These are phyloP conservation scores for Cremastobaeus sp. DNA, from an alignment of 2,888 invertebrate genomes.

Conservation along the genomic window DNA sequence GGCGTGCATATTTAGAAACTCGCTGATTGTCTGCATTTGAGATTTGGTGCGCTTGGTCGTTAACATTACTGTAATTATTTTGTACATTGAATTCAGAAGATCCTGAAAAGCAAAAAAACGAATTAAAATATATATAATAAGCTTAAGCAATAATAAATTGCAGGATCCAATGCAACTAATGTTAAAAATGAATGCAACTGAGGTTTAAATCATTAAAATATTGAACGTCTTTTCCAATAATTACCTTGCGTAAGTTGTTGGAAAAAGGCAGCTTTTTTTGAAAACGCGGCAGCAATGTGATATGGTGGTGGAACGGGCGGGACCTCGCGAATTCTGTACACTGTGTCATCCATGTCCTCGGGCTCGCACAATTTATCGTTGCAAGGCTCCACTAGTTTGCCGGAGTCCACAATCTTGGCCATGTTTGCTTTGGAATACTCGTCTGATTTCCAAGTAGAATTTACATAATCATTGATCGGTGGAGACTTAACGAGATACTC, in stretches of 20 bases:
- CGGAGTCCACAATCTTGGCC: slow-evolving; percentile 74
- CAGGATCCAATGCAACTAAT: too few species aligned
- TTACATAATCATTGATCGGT: slow-evolving; percentile 74
- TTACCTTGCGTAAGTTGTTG: slow-evolving; percentile 71
- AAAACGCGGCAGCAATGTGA: slow-evolving; percentile 90
- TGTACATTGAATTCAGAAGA: slow-evolving; percentile 47
- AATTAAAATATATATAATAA: too few species aligned
- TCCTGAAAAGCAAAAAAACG: too few species aligned
- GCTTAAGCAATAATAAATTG: too few species aligned
- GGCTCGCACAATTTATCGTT: slow-evolving; percentile 58
- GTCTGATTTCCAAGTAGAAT: slow-evolving; percentile 75
- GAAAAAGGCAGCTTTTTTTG: slow-evolving; percentile 83
- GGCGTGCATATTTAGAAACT: slow-evolving; percentile 26
- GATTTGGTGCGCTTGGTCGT: slow-evolving; percentile 49
- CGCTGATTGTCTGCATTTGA: slow-evolving; percentile 43
- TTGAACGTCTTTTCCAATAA: too few species aligned
- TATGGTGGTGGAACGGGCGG: slow-evolving; percentile 85
- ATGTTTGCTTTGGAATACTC: slow-evolving; percentile 75
- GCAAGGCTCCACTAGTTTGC: slow-evolving; percentile 72
- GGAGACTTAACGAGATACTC: slow-evolving; percentile 72
- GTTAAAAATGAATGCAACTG: too few species aligned
- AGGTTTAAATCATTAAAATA: too few species aligned
- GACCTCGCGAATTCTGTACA: slow-evolving; percentile 67
- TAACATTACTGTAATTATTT: slow-evolving; percentile 53
- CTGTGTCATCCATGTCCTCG: slow-evolving; percentile 31